Conservation (phyloP, 2,113 vertebrate species). For the Elephas maximus region DNA sequence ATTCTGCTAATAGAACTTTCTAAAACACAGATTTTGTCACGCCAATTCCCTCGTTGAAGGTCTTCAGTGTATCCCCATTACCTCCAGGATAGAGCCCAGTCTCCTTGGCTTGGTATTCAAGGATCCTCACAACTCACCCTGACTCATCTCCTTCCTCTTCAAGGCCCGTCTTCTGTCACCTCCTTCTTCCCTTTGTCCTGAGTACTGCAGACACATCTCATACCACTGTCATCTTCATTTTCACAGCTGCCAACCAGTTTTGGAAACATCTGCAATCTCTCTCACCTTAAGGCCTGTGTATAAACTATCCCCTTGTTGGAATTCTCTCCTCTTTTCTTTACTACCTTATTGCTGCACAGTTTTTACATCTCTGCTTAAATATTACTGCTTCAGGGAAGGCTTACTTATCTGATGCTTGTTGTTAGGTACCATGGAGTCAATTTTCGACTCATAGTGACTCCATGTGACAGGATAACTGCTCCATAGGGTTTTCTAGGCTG, state of each 20-base stretch:
- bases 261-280: not conserved
- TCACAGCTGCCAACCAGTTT: not conserved
- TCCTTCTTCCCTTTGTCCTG: not conserved
- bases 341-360: not conserved
- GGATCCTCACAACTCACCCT: not conserved
- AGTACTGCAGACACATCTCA: not conserved
- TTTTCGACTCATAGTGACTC: not conserved
- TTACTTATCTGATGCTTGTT: not conserved
- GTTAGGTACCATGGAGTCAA: not conserved
- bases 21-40: not conserved
- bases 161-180: not conserved
- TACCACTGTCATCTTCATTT: not conserved
- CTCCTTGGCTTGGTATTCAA: not conserved
- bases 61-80: not conserved
- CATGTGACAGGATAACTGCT: not conserved
- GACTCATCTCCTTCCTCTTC: not conserved
- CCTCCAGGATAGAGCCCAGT: not conserved
- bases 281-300: not conserved
- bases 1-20: constrained; percentile 7
- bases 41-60: constrained; percentile 1
- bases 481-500: not conserved
- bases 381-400: not conserved
- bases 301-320: not conserved
- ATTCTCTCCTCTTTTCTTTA: not conserved
- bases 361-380: not conserved